A percentile compares a stretch with the other conserved stretches of the same genome.
These are phyloP conservation scores for Hirudinaria manillensis DNA, from an alignment of 2,888 invertebrate genomes.

Conservation along the genomic window DNA sequence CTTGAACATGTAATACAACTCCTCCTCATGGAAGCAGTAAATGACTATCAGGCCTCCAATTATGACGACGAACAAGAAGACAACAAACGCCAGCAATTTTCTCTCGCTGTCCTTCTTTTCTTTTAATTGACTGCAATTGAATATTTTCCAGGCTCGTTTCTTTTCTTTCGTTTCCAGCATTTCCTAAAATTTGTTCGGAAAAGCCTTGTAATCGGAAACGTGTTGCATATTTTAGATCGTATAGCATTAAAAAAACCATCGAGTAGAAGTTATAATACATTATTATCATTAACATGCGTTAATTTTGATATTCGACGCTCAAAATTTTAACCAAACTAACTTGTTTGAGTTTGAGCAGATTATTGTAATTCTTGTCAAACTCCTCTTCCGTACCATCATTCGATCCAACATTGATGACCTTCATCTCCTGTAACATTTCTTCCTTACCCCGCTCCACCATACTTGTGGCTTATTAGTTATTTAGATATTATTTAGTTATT, in stretches of 20 bases:
- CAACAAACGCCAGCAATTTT: slow-evolving; percentile 23
- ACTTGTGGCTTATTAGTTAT: too few relatives aligned
- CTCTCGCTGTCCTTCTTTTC: slow-evolving; percentile 21
- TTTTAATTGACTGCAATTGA: neutral
- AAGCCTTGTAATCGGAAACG: too few relatives aligned
- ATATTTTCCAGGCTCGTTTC: slow-evolving; percentile 13
- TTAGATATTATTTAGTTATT: too few relatives aligned
- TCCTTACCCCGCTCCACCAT: too few relatives aligned
- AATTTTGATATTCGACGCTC: too few relatives aligned
- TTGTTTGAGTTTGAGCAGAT: slow-evolving; percentile 22
- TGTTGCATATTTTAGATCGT: too few relatives aligned
- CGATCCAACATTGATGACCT: neutral
- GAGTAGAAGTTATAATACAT: too few relatives aligned
- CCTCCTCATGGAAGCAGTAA: slow-evolving; percentile 32
- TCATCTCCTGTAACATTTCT: neutral
- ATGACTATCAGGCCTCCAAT: slow-evolving; percentile 28
- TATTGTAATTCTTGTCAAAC: slow-evolving; percentile 14
- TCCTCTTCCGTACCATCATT: neutral
- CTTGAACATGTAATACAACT: slow-evolving; percentile 22
- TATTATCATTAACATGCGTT: too few relatives aligned
- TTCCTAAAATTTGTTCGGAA: neutral
- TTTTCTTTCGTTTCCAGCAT: slow-evolving; percentile 17
- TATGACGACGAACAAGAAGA: slow-evolving; percentile 33
- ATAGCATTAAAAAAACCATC: too few relatives aligned
- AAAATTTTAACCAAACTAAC: neutral